Percentiles rank a stretch among this genome's conserved stretches.
Conservation (phyloP, 1,140 invertebrate species). For the Maniola jurtina region DNA sequence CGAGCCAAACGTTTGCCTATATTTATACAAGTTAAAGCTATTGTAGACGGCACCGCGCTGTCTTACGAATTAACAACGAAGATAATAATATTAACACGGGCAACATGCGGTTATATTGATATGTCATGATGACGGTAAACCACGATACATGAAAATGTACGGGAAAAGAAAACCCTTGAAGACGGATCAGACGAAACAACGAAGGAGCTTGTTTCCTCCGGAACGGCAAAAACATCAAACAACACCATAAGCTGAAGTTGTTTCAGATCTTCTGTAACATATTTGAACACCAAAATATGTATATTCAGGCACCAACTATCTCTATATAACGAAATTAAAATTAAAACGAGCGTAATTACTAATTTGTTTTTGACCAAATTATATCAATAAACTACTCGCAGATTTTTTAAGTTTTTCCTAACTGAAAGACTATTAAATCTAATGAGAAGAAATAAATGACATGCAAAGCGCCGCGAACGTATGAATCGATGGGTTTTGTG, state of each 20-base stretch:
- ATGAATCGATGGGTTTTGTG: slow-evolving; percentile 77
- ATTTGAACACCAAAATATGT: slow-evolving; percentile 9
- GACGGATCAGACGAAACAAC: neutral
- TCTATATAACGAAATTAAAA: slow-evolving; percentile 12
- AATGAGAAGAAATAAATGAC: slow-evolving; percentile 61
- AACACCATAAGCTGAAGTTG: neutral
- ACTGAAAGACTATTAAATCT: slow-evolving; percentile 76
- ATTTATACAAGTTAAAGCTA: slow-evolving; percentile 53
- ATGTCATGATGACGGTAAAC: slow-evolving; percentile 12
- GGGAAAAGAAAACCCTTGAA: neutral
- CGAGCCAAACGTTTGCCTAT: slow-evolving; percentile 12
- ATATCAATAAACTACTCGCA: slow-evolving; percentile 42
- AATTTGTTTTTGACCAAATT: slow-evolving; percentile 15
- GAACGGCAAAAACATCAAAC: neutral
- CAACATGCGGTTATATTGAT: slow-evolving; percentile 15
- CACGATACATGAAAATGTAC: slow-evolving; percentile 10
- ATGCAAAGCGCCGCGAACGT: slow-evolving; percentile 61
- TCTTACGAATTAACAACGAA: slow-evolving; percentile 27
- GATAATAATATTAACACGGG: slow-evolving; percentile 3
- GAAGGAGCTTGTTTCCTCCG: neutral
- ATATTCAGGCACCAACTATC: slow-evolving; percentile 11
- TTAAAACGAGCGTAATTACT: slow-evolving; percentile 18
- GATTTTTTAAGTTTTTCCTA: slow-evolving; percentile 72
- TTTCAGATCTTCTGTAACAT: slow-evolving; percentile 8
- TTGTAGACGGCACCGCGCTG: slow-evolving; percentile 45